Evolutionary conservation across 2,797 vertebrate genomes (phyloP).

Genomic region (Melanotaenia parkinsoni): DNA sequence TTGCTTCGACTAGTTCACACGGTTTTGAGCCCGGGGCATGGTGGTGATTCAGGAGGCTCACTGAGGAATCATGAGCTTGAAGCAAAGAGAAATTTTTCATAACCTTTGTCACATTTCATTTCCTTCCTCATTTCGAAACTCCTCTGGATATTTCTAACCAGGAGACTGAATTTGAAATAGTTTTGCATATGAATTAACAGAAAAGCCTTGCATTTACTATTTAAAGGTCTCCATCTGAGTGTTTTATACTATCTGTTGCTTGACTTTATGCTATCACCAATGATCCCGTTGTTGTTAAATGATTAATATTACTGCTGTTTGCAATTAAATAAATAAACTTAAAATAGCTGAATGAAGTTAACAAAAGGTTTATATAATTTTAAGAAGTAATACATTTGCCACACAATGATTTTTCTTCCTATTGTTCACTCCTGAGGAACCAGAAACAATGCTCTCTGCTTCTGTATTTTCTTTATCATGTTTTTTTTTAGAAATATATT

Average conservation of each 20-base stretch:
- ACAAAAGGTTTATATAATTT: neutral
- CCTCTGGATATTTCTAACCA: slow-evolving; percentile 51
- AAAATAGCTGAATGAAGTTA: neutral
- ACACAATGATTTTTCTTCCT: slow-evolving; percentile 10
- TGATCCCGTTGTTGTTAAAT: neutral
- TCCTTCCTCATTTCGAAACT: slow-evolving; percentile 45
- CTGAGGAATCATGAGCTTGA: slow-evolving; percentile 45
- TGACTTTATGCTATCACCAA: slow-evolving; percentile 1
- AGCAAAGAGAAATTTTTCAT: slow-evolving; percentile 38
- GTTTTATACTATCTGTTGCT: neutral
- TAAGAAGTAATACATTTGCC: slow-evolving; percentile 10
- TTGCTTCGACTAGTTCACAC: slow-evolving; percentile 32
- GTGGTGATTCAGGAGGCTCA: slow-evolving; percentile 51
- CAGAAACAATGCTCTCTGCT: slow-evolving; percentile 2
- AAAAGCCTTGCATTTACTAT: neutral
- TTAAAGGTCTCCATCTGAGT: neutral
- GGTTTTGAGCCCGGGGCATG: slow-evolving; percentile 39
- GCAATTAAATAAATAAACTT: neutral
- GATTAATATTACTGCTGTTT: neutral
- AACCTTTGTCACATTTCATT: slow-evolving; percentile 65
- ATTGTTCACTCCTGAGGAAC: slow-evolving; percentile 8
- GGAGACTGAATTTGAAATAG: slow-evolving; percentile 24
- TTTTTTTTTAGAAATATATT: neutral
- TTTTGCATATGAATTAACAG: slow-evolving; percentile 26
- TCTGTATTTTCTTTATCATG: neutral